A percentile compares a stretch with the other conserved stretches of the same genome.
Evolutionary conservation across 1,140 invertebrate genomes (phyloP).

Genomic region (Lordiphosa stackelbergi): DNA sequence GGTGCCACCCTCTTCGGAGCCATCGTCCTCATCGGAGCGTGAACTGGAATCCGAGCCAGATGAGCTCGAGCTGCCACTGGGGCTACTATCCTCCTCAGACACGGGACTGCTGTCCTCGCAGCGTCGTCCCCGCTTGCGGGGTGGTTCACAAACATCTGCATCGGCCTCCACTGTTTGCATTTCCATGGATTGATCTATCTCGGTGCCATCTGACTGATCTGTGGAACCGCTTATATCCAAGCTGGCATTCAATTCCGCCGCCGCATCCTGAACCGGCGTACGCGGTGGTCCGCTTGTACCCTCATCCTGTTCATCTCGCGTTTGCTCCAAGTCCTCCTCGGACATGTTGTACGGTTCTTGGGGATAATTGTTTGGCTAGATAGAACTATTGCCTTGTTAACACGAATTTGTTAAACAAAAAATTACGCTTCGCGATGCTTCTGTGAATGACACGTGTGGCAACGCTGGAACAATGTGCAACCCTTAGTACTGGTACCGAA

Average conservation of each 20-base stretch:
- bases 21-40: conserved; percentile 6
- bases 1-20: not conserved
- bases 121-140: conserved; percentile 10
- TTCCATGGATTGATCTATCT: not conserved
- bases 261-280: conserved; percentile 40
- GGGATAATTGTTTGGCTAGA: not conserved
- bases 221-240: conserved; percentile 45
- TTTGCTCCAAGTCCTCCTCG: conserved; percentile 9
- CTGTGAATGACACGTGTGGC: not conserved
- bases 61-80: conserved; percentile 2
- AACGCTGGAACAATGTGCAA: not conserved
- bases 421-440: conserved; percentile 1
- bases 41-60: conserved; percentile 7
- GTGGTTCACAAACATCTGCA: conserved; percentile 20
- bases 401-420: not conserved
- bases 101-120: conserved; percentile 24
- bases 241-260: conserved; percentile 33
- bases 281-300: not conserved
- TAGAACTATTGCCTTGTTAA: too few relatives aligned
- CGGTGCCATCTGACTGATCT: conserved; percentile 11
- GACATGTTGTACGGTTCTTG: conserved; percentile 8
- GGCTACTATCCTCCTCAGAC: conserved; percentile 28
- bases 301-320: not conserved
- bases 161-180: conserved; percentile 6
- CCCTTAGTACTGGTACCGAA: too few relatives aligned